These are phyloP conservation scores for Timandra comae DNA, from an alignment of 2,888 invertebrate genomes.

Conservation along the genomic window DNA sequence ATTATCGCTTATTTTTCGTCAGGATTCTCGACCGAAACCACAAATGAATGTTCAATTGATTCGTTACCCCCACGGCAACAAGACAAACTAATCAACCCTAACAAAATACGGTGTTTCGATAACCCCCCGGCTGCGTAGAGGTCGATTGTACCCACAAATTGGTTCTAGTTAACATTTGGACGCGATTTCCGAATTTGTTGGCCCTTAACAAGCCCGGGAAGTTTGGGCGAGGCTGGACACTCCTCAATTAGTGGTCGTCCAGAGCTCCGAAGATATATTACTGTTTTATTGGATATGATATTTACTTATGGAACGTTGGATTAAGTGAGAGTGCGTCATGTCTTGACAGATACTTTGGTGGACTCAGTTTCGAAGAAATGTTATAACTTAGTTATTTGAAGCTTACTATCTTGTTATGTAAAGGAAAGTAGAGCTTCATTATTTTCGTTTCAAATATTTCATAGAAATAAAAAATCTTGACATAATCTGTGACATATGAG, in stretches of 20 bases:
- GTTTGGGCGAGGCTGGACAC: conserved; percentile 61
- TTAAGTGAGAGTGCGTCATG: too few relatives aligned
- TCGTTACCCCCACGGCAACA: conserved; percentile 21
- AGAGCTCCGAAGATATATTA: conserved; percentile 33
- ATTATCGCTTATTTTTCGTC: neutral
- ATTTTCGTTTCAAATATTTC: too few relatives aligned
- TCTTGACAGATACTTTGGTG: too few relatives aligned
- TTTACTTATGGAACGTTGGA: too few relatives aligned
- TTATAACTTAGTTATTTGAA: too few relatives aligned
- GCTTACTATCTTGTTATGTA: too few relatives aligned
- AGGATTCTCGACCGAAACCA: neutral
- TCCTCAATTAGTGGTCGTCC: conserved; percentile 58
- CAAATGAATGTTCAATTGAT: neutral
- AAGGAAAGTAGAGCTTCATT: too few relatives aligned
- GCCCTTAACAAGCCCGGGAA: conserved; percentile 60
- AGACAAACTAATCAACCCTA: conserved; percentile 54
- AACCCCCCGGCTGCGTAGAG: conserved; percentile 32
- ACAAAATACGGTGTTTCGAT: conserved; percentile 46
- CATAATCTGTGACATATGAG: too few relatives aligned
- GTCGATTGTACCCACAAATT: conserved; percentile 54
- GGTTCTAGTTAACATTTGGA: conserved; percentile 69
- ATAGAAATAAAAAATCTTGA: too few relatives aligned
- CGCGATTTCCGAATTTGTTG: conserved; percentile 67
- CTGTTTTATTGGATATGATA: conserved; percentile 26
- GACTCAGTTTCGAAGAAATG: too few relatives aligned